Percentiles rank a stretch among this genome's conserved stretches.
Conservation (phyloP, 2,113 vertebrate species). For the Eolophus roseicapilla region DNA sequence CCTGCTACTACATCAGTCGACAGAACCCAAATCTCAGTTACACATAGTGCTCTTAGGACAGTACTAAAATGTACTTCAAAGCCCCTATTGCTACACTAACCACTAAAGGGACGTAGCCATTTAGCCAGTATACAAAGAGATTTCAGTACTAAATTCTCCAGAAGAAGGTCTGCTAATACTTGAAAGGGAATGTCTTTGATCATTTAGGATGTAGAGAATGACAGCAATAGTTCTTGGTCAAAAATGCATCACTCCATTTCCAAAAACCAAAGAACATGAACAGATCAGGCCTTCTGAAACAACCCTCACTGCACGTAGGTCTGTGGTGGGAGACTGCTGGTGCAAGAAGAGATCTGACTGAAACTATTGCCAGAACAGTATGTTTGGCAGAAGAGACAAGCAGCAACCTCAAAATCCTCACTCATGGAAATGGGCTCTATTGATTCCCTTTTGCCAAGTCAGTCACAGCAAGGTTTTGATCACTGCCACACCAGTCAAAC, state of each 20-base stretch:
- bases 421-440: rapidly evolving
- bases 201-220: rapidly evolving
- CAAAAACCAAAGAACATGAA: not conserved
- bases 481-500: not conserved
- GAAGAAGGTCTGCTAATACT: not conserved
- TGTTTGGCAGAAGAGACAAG: not conserved
- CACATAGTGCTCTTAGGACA: rapidly evolving
- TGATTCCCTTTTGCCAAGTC: not conserved
- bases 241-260: rapidly evolving
- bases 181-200: not conserved
- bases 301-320: rapidly evolving
- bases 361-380: rapidly evolving
- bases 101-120: not conserved
- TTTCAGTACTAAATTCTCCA: not conserved
- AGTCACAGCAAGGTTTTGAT: not conserved
- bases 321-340: not conserved
- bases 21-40: not conserved
- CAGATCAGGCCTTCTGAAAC: not conserved
- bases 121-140: not conserved
- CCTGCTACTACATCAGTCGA: too few relatives aligned
- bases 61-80: not conserved
- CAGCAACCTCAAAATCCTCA: not conserved
- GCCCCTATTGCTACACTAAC: rapidly evolving
- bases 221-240: not conserved
- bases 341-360: not conserved